These are phyloP conservation scores for Calliphora vicina DNA, from an alignment of 1,140 invertebrate genomes.

Conservation along the genomic window DNA sequence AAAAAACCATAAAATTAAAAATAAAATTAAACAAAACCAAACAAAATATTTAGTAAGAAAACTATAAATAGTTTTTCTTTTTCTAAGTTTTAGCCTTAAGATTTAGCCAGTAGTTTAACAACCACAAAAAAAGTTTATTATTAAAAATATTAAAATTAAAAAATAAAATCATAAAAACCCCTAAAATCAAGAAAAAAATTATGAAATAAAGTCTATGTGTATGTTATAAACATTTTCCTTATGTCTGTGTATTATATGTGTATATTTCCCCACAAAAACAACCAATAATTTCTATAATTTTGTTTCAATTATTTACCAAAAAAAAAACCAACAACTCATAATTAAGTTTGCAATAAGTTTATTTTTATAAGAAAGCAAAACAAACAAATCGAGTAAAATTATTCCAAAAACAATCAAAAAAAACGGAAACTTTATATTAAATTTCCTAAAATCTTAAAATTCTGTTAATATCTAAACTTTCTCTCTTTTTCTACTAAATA, in stretches of 20 bases:
- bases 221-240: conserved; percentile 31
- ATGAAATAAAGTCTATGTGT: conserved; percentile 18
- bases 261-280: neutral
- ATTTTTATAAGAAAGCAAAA: neutral
- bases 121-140: neutral
- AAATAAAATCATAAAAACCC: neutral
- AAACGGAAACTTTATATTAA: neutral
- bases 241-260: conserved; percentile 28
- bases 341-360: neutral
- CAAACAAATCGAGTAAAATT: neutral
- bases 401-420: neutral
- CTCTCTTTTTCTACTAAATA: too few species aligned
- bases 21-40: neutral
- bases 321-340: neutral
- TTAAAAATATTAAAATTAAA: neutral
- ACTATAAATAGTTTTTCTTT: conserved; percentile 13
- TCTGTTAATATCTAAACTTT: too few species aligned
- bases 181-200: conserved; percentile 11
- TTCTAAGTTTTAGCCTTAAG: conserved; percentile 26
- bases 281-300: neutral
- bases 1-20: neutral
- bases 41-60: conserved; percentile 17
- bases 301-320: neutral
- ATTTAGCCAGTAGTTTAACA: conserved; percentile 24
- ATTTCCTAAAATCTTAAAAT: too few species aligned